Percentiles rank a stretch among this genome's conserved stretches.
Evolutionary conservation across 2,888 invertebrate genomes (phyloP).

Genomic region (Baccha elongata): DNA sequence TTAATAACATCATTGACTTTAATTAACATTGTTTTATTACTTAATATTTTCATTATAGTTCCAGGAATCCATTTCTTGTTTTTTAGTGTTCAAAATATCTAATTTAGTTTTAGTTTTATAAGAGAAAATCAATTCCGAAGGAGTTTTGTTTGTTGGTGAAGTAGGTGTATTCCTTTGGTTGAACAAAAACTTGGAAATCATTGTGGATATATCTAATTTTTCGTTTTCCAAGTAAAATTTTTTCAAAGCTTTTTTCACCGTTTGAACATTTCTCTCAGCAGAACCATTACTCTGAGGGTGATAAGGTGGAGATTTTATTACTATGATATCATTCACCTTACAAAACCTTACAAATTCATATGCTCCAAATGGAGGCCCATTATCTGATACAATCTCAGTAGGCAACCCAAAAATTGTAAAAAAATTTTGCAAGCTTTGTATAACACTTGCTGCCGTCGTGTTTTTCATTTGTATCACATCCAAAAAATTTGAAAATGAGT

Average conservation of each 20-base stretch:
- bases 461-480: slow-evolving; percentile 9
- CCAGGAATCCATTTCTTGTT: neutral
- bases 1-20: neutral
- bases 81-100: neutral
- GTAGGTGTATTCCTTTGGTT: slow-evolving; percentile 4
- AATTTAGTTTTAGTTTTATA: no score
- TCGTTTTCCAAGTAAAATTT: no score
- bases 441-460: slow-evolving; percentile 12
- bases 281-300: no score
- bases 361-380: slow-evolving; percentile 72
- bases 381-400: slow-evolving; percentile 50
- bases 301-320: slow-evolving; percentile 71
- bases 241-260: no score
- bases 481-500: neutral
- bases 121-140: no score
- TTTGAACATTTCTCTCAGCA: no score
- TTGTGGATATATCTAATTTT: neutral
- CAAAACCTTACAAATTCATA: slow-evolving; percentile 28
- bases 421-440: slow-evolving; percentile 49
- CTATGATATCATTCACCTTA: slow-evolving; percentile 42
- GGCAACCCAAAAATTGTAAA: slow-evolving; percentile 74
- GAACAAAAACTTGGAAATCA: slow-evolving; percentile 5
- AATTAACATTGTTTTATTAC: neutral
- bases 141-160: no score
- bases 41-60: neutral